A percentile compares a stretch with the other conserved stretches of the same genome.
phyloP scores from a whole-genome alignment of 2,797 vertebrate genomes.

The Mus minutoides region DNA sequence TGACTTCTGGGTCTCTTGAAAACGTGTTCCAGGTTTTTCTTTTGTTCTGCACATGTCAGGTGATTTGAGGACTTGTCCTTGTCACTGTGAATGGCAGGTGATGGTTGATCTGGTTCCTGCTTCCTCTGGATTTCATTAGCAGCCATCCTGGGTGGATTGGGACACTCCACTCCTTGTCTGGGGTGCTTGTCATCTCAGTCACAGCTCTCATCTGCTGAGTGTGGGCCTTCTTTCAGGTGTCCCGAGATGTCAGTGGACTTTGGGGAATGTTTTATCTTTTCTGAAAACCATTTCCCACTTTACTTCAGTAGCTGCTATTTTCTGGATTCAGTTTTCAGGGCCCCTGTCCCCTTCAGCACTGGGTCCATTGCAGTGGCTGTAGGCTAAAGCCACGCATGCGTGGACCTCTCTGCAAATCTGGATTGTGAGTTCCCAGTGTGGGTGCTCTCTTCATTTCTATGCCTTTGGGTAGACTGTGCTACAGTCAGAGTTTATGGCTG shows the following conservation, averaged over 20 bases:
- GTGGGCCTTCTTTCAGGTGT: background rate
- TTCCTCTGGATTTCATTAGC: background rate
- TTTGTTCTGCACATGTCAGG: background rate
- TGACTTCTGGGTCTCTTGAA: constrained; percentile 16
- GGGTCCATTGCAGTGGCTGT: background rate
- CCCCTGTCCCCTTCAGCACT: background rate
- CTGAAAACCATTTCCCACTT: background rate
- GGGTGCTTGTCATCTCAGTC: background rate
- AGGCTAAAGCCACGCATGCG: background rate
- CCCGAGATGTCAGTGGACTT: background rate
- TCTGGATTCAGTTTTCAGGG: background rate
- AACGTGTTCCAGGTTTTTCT: background rate
- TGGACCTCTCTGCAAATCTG: too few species aligned
- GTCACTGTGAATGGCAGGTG: background rate
- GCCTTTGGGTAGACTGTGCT: background rate
- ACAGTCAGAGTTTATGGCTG: background rate
- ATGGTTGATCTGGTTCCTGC: background rate
- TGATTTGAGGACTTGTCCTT: background rate
- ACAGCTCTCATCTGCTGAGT: background rate
- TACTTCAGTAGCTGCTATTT: background rate
- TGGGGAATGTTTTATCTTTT: background rate
- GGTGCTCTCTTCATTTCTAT: background rate
- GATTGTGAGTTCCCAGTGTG: background rate
- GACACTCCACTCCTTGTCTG: background rate
- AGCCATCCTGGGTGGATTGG: background rate